Percentiles rank a stretch among this genome's conserved stretches.
Conservation (phyloP, 2,797 vertebrate genomes). For the Megaceryle alcyon region DNA sequence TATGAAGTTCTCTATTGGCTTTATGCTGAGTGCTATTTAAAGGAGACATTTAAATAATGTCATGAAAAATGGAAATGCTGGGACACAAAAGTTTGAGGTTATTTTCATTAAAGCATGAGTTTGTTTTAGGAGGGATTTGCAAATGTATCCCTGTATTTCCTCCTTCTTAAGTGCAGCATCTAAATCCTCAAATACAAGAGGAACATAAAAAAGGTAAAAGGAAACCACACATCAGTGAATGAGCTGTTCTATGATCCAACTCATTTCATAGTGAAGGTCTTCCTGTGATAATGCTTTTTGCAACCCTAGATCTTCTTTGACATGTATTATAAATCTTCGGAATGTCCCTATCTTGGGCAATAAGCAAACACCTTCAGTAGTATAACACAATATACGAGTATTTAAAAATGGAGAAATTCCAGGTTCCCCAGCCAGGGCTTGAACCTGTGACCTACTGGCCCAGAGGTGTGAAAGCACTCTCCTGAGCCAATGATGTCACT, state of each 20-base stretch:
- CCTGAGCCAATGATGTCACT: slow-evolving; percentile 70
- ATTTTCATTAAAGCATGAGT: neutral
- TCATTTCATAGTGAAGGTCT: neutral
- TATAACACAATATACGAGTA: slow-evolving; percentile 28
- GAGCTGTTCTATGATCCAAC: neutral
- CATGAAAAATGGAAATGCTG: neutral
- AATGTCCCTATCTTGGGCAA: slow-evolving; percentile 32
- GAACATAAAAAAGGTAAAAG: slow-evolving; percentile 16
- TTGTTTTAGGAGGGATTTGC: neutral
- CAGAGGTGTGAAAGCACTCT: slow-evolving; percentile 72
- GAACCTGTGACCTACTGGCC: slow-evolving; percentile 71
- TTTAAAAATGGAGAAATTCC: slow-evolving; percentile 41
- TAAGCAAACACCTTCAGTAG: slow-evolving; percentile 14
- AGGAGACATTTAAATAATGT: neutral
- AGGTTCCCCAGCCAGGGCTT: slow-evolving; percentile 61
- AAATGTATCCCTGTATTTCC: neutral
- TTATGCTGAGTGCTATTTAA: neutral
- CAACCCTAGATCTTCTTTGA: neutral
- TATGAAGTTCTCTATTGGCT: neutral
- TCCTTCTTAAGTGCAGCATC: neutral
- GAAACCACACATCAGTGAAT: neutral
- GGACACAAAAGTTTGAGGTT: neutral
- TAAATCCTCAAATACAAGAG: slow-evolving; percentile 8
- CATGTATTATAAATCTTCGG: slow-evolving; percentile 32
- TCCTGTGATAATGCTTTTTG: neutral